Evolutionary conservation across 30 jellyfish, hydroid and myxozoan species (phyloP), one percentile per base, ranked within the genome.

Genomic region (Cassiopea andromeda): DNA sequence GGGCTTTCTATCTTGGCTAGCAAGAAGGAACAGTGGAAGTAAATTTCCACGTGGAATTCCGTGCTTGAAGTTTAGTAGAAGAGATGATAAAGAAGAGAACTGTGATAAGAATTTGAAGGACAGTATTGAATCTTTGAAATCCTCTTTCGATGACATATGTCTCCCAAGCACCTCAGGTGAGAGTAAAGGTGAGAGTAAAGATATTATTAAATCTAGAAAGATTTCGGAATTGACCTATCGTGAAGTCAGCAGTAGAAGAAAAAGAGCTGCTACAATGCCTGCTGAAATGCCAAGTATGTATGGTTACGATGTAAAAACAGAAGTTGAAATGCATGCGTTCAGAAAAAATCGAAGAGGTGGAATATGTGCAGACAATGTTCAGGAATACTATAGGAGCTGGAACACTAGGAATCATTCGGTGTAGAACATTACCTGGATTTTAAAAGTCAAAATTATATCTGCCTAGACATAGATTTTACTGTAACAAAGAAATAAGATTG

Each of bases 331-430:
- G 74, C 78, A 50, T 7, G 82, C 57, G 3, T 81, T 81, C 47
- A 81, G 90, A 73, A 81, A 81, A 50, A 81, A 67, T 44, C 83
- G 90, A 46, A 69, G 90, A 38, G 90, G 90, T 61, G 90, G 90
- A 81, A 81, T 81, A 57, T 81, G 90, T 49, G 73, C 90, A 1
- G 80, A 81, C 44, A 81, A 81, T 58, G 82, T 81, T 48, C 81
- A 66, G 14, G 90, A 81, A 12, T 81, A 81, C 44, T 81, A 81
- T 60, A 81, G 90, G 69, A 81, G 75, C 71, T 81, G 90, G 90
- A 82, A 81, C 54, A 44, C 90, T 3, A 81, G 90, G 19, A 81
- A 73, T 60, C 66, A 81, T 19, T 81, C 90, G 57, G 50, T 77
- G 69, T 77, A n/a, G 16, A 72, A 12, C 17, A 4, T 27, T 9